Base-by-base conservation (phyloP, 2,888 invertebrate species). In the Petrolisthes cinctipes region DNA sequence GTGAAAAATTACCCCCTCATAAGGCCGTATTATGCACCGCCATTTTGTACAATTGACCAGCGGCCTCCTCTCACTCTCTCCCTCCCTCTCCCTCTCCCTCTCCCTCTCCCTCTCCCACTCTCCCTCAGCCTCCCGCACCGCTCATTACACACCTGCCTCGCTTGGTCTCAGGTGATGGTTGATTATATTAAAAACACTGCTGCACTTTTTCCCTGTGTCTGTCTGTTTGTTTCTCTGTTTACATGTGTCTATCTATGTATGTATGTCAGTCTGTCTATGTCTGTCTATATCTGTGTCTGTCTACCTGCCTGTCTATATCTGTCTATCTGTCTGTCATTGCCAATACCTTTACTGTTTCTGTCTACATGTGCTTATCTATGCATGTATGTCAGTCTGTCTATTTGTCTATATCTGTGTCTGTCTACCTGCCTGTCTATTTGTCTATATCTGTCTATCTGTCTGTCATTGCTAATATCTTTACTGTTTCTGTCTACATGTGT, bases 61-160 rank as follows among this genome's bases (percentile, higher is more conserved):
- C 76, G 53, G 53, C 66, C 23, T 57, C 37, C 57, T 20, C 20
- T 23, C 37, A 0, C 37, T 2, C n/a, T n/a, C n/a, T n/a, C n/a
- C n/a, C n/a, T n/a, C n/a, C n/a, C n/a, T n/a, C n/a, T 82, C 82
- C 68, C 71, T 71, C 82, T 71, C 82, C 11, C 53, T 82, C 82
- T 71, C 11, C 14, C 71, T 51, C 37, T 82, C 66, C 66, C 57
- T 82, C 82, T 82, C 79, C 54, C 79, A 20, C 71, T 76, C 76
- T 76, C 76, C 11, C 76, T 76, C 76, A 3, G 9, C 61, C 9
- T 17, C 61, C 61, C 11, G 61, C 61, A 61, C n/a, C 66, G 11
- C 66, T 66, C 66, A 14, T n/a, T 66, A n/a, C 23, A n/a, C 23
- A n/a, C 23, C 73, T 73, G 20, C 23, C 73, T 73, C 73, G 7